Base-by-base conservation (phyloP, 2,888 invertebrate species). In the Morpho achilles region DNA sequence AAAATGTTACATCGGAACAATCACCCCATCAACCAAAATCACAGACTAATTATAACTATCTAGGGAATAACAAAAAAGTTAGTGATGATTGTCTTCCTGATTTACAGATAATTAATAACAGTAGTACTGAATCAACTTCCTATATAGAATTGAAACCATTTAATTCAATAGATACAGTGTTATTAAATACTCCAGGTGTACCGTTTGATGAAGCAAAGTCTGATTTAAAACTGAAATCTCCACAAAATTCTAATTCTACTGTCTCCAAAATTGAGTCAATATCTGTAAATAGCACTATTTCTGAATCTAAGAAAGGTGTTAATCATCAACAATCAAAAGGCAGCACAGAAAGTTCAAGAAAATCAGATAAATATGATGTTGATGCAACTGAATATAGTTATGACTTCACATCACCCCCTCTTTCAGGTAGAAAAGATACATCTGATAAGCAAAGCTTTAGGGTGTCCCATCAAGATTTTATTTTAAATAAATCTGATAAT, bases 91-190 rank as follows among this genome's bases (percentile, higher is more conserved):
- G 46, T 63, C 66, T 69, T 55, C 72, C 66, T 65, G 77, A 76
- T 61, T 61, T 76, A 43, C 85, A 81, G 67, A 62, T 72, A 53
- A 62, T 69, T 61, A 74, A 73, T 43, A 82, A 75, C 58, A 86
- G 79, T 56, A 88, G 82, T 61, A 87, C 82, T 74, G 87, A 90
- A 53, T 87, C 87, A 43, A 88, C 88, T 63, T 88, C 90, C 42
- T 89, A 88, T 69, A 68, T 76, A 58, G 87, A 89, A 59, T 65
- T 90, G n/a, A 85, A 84, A 67, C 82, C 87, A 32, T 81, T 78
- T 57, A 82, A 79, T 64, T 67, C 73, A 45, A 64, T 75, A 53
- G 84, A 87, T 68, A 75, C 81, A 61, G 79, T 80, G 58, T 67
- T 83, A 65, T 67, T 84, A 22, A 87, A 84, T 64, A 82, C 80